These are phyloP conservation scores for Buceros bicornis DNA, from an alignment of 2,797 vertebrate species.

Conservation along the genomic window DNA sequence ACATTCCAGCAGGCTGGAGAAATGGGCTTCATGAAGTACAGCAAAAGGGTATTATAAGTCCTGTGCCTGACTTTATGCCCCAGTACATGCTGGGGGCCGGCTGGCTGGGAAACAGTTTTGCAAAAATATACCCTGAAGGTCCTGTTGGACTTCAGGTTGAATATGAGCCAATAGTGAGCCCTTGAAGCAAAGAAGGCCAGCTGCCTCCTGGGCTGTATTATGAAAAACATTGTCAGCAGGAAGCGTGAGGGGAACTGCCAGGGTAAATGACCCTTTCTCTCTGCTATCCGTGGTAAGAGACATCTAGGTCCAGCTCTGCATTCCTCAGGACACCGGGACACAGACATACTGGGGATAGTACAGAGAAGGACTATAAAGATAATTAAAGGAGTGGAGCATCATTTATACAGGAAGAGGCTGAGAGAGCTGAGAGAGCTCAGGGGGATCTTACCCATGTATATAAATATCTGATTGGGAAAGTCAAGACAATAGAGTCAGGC, in stretches of 20 bases:
- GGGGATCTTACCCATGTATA: not conserved
- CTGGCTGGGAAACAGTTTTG: not conserved
- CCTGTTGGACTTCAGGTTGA: not conserved
- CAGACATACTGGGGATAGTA: not conserved
- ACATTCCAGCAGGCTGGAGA: not conserved
- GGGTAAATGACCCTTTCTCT: not conserved
- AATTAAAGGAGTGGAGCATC: not conserved
- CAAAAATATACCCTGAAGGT: rapidly evolving
- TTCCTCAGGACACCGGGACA: not conserved
- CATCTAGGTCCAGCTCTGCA: not conserved
- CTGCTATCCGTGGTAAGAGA: not conserved
- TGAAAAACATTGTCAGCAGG: not conserved
- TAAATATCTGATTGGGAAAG: not conserved
- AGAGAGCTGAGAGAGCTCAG: not conserved
- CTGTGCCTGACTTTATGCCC: not conserved
- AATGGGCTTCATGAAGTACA: not conserved
- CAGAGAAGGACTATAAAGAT: not conserved
- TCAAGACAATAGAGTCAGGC: not conserved
- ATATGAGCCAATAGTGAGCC: not conserved
- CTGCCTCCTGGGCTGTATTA: not conserved
- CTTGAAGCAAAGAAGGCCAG: not conserved
- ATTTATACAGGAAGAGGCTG: not conserved
- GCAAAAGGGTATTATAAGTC: not conserved
- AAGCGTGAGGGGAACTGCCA: no score
- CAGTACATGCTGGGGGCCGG: not conserved